Evolutionary conservation across 2,888 invertebrate genomes (phyloP).

Genomic region (Unio pictorum): DNA sequence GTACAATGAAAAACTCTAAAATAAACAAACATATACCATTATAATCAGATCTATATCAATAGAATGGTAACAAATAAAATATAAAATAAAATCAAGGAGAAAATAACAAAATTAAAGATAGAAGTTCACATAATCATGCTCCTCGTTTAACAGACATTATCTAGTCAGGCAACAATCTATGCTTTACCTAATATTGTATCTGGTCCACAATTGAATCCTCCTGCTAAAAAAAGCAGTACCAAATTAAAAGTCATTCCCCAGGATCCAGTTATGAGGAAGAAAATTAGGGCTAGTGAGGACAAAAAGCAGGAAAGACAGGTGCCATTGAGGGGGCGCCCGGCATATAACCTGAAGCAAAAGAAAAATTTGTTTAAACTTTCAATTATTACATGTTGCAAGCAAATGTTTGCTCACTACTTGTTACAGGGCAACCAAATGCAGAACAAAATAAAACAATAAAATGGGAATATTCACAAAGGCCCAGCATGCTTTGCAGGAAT

Average conservation of each 20-base stretch:
- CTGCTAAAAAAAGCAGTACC: slow-evolving; percentile 70
- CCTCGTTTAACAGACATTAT: not conserved
- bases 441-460: not conserved
- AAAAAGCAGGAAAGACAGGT: slow-evolving; percentile 65
- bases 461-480: not conserved
- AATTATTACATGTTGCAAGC: not conserved
- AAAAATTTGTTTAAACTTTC: not conserved
- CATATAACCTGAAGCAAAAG: slow-evolving; percentile 60
- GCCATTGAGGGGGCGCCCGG: slow-evolving; percentile 67
- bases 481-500: not conserved
- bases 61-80: no score
- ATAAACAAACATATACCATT: no score
- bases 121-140: no score
- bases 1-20: no score
- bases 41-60: no score
- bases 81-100: no score
- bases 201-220: slow-evolving; percentile 73
- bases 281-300: slow-evolving; percentile 66
- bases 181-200: slow-evolving; percentile 70
- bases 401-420: not conserved
- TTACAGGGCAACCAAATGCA: no score
- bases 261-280: slow-evolving; percentile 70
- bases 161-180: slow-evolving; percentile 2
- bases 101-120: no score
- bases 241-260: slow-evolving; percentile 70